phyloP scores from a whole-genome alignment of 2,113 vertebrate genomes.

The Atherinomorus stipes region DNA sequence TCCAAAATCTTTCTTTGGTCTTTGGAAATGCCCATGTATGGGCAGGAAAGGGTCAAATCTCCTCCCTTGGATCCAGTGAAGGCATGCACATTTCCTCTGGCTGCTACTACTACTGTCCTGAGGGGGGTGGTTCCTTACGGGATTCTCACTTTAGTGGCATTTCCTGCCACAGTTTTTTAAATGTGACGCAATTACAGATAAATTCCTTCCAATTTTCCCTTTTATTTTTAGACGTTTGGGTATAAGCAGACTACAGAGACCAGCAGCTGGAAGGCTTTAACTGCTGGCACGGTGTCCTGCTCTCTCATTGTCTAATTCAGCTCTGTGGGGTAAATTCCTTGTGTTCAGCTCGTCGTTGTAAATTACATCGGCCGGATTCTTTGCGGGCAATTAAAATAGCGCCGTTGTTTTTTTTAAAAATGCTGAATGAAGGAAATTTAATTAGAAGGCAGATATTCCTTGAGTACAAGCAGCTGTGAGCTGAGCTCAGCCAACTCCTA shows the following conservation, averaged over 20 bases:
- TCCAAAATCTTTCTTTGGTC: no score
- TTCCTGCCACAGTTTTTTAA: slow-evolving; percentile 51
- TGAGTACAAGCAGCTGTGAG: slow-evolving; percentile 55
- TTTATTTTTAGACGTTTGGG: no score
- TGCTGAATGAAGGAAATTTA: slow-evolving; percentile 48
- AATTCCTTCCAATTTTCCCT: not conserved
- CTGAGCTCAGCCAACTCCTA: not conserved
- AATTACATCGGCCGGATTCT: slow-evolving; percentile 57
- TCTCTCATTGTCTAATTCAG: no score
- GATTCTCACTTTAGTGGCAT: slow-evolving; percentile 56
- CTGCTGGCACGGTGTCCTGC: no score
- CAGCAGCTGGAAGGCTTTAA: no score
- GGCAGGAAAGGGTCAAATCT: slow-evolving; percentile 7
- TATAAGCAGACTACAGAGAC: no score
- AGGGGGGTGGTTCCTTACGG: not conserved
- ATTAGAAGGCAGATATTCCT: slow-evolving; percentile 66
- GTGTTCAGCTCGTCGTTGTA: slow-evolving; percentile 49
- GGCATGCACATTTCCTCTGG: slow-evolving; percentile 21
- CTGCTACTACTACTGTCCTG: not conserved
- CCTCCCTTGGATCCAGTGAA: slow-evolving; percentile 27
- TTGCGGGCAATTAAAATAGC: slow-evolving; percentile 56
- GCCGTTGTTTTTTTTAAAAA: slow-evolving; percentile 49
- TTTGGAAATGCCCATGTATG: slow-evolving; percentile 26
- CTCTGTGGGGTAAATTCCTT: slow-evolving; percentile 58
- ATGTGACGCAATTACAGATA: not conserved